These are phyloP conservation scores for Diarsia mendica DNA, from an alignment of 2,888 invertebrate genomes.

Conservation along the genomic window DNA sequence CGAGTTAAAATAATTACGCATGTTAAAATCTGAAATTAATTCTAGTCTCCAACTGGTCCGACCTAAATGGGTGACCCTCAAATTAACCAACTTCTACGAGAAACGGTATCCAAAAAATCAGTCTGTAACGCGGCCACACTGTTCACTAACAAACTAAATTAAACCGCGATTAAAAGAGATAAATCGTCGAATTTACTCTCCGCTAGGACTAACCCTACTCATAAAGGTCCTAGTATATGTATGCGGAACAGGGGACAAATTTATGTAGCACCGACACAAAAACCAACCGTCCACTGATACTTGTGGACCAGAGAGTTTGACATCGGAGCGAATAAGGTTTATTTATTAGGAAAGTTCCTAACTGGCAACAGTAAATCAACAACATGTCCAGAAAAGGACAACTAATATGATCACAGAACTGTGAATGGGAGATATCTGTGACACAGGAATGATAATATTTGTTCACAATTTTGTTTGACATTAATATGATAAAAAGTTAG, in stretches of 20 bases:
- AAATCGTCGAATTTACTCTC: slow-evolving; percentile 83
- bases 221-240: slow-evolving; percentile 85
- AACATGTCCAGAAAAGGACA: slow-evolving; percentile 75
- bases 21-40: not conserved
- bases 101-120: slow-evolving; percentile 50
- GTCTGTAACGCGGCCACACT: slow-evolving; percentile 54
- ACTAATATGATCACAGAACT: slow-evolving; percentile 67
- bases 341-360: slow-evolving; percentile 88
- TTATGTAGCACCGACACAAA: slow-evolving; percentile 84
- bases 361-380: slow-evolving; percentile 86
- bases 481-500: slow-evolving; percentile 72
- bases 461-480: slow-evolving; percentile 69
- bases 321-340: slow-evolving; percentile 87
- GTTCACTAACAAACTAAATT: slow-evolving; percentile 79
- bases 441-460: slow-evolving; percentile 72
- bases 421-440: slow-evolving; percentile 69
- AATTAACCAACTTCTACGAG: not conserved
- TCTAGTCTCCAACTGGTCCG: not conserved
- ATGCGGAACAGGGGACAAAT: slow-evolving; percentile 83
- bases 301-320: slow-evolving; percentile 85
- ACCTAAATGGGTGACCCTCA: slow-evolving; percentile 3
- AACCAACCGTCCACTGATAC: slow-evolving; percentile 84
- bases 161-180: slow-evolving; percentile 84
- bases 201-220: slow-evolving; percentile 83
- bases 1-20: not conserved